phyloP scores from a whole-genome alignment of 2,888 invertebrate genomes.

The Cheilosia grossa region DNA sequence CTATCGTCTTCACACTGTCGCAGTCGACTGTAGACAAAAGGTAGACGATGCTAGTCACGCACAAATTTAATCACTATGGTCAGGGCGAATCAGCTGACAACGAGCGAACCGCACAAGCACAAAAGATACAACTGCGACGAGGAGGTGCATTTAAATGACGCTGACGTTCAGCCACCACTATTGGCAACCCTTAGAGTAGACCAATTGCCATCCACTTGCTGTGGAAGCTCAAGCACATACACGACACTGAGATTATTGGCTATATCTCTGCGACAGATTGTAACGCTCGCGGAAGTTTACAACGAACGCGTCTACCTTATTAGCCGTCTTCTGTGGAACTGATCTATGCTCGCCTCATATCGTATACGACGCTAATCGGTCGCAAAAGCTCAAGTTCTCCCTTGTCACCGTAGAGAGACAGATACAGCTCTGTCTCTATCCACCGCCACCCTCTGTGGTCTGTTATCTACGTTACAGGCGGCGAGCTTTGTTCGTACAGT shows the following conservation, averaged over 20 bases:
- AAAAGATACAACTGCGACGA: conserved; percentile 25
- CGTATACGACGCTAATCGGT: conserved; percentile 46
- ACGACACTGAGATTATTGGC: not conserved
- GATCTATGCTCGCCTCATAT: conserved; percentile 58
- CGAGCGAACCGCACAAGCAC: not conserved
- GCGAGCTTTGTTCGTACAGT: conserved; percentile 36
- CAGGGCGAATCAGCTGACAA: conserved; percentile 35
- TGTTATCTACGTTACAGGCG: conserved; percentile 1
- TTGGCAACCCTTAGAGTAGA: conserved; percentile 34
- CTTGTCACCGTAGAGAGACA: conserved; percentile 41
- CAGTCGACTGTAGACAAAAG: conserved; percentile 47
- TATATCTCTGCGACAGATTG: conserved; percentile 19
- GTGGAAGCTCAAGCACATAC: not conserved
- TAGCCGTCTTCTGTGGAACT: conserved; percentile 65
- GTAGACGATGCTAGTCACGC: conserved; percentile 50
- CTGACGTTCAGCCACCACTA: conserved; percentile 14
- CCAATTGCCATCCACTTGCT: conserved; percentile 21
- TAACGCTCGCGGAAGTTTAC: conserved; percentile 18
- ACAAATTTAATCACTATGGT: conserved; percentile 24
- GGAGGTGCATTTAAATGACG: conserved; percentile 39
- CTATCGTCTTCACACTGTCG: conserved; percentile 13
- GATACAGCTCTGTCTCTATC: conserved; percentile 22
- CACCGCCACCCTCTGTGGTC: conserved; percentile 12
- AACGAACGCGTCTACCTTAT: conserved; percentile 47
- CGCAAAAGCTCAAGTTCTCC: conserved; percentile 63